Evolutionary conservation across 2,888 invertebrate species (phyloP), one percentile per base, ranked within the genome.

Genomic region (Tachina fera): DNA sequence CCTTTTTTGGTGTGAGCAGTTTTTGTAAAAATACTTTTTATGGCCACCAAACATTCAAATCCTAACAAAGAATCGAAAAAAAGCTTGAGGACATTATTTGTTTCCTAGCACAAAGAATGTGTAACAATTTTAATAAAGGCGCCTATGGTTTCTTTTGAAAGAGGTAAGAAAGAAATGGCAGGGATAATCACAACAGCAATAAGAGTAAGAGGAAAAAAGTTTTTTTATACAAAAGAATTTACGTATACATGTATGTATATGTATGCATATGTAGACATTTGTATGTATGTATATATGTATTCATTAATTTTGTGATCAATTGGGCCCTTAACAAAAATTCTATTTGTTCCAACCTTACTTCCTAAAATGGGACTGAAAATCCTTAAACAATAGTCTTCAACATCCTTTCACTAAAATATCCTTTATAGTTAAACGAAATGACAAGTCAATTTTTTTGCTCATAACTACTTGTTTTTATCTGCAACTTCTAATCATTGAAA

Each of bases 361-460:
- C 19, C 9, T 47, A 39, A 16, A 58, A 9, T 51, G 13, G n/a
- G 0, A 1, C 31, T 9, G 11, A 47, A 60, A 39, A 47, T 16
- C 3, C 31, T n/a, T 31, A 31, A n/a, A n/a, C 9, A n/a, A n/a
- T 14, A 13, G 19, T 49, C 49, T 49, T n/a, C 65, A 31, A 31
- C 31, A 79, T 56, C 67, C n/a, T 65, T 75, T 43, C 49, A 58
- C n/a, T 53, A n/a, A 51, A 70, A 63, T 75, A 51, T 84, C 71
- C 76, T 78, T 75, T 75, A 14, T 43, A 61, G n/a, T 60, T 58
- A 31, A 75, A 67, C 51, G 51, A 77, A 76, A 83, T 43, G 82
- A 76, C 75, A 86, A 86, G 83, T 83, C 67, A 76, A 79, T 83
- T 86, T 83, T 60, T 65, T 79, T 79, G 75, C 67, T 70, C 70